These are phyloP conservation scores for Arctia plantaginis DNA, from an alignment of 2,888 invertebrate genomes.

Conservation along the genomic window DNA sequence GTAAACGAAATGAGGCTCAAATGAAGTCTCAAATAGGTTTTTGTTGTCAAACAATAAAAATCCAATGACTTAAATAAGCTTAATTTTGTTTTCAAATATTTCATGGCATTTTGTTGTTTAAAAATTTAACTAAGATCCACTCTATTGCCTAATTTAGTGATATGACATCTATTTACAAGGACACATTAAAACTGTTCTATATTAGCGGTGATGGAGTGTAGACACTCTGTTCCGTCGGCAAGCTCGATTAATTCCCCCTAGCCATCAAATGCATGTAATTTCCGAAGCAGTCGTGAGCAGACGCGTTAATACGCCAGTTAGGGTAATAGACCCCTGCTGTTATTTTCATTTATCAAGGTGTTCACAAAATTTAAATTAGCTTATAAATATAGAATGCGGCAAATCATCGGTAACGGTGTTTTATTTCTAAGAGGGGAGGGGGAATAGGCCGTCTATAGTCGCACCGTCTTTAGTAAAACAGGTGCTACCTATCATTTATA, in stretches of 20 bases:
- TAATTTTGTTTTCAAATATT: neutral
- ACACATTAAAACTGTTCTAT: neutral
- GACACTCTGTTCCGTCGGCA: neutral
- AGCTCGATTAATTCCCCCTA: neutral
- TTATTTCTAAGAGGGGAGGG: too few relatives aligned
- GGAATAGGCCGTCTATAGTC: too few relatives aligned
- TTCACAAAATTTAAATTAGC: too few relatives aligned
- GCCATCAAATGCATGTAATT: neutral
- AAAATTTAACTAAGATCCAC: neutral
- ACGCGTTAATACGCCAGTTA: neutral
- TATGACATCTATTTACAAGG: neutral
- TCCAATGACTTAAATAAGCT: neutral
- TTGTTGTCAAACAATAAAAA: neutral
- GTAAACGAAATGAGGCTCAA: neutral
- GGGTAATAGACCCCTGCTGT: too few relatives aligned
- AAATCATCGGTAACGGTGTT: too few relatives aligned
- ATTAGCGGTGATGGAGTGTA: too few relatives aligned
- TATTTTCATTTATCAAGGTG: too few relatives aligned
- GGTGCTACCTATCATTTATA: too few relatives aligned
- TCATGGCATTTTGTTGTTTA: neutral
- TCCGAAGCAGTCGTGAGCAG: neutral
- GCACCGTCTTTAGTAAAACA: too few relatives aligned
- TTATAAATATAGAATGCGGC: too few relatives aligned
- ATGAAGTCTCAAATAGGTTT: neutral
- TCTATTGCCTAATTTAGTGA: neutral